Evolutionary conservation across 2,113 vertebrate species (phyloP).

Genomic region (Psittacula cyanocephala): DNA sequence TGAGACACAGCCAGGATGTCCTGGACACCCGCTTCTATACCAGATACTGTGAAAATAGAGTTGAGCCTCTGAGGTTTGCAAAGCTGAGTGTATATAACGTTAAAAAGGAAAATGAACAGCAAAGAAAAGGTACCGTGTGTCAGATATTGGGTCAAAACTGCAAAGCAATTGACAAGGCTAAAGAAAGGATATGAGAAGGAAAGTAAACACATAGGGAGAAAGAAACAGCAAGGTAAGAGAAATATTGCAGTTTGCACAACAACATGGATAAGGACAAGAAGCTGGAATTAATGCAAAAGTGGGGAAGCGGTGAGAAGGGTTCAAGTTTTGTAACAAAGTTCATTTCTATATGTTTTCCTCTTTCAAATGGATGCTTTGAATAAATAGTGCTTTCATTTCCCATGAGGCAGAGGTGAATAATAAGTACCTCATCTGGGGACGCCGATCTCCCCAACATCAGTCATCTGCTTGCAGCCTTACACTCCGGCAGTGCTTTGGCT

Average conservation of each 20-base stretch:
- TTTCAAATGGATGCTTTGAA: conserved; percentile 52
- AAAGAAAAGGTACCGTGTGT: neutral
- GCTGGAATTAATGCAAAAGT: neutral
- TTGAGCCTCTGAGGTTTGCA: neutral
- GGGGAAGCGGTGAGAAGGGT: neutral
- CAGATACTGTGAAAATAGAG: neutral
- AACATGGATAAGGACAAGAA: neutral
- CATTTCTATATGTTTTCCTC: conserved; percentile 55
- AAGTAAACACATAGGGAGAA: neutral
- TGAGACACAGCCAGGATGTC: neutral
- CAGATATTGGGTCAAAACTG: neutral
- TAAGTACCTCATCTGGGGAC: conserved; percentile 39
- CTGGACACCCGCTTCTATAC: neutral
- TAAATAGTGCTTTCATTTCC: conserved; percentile 58
- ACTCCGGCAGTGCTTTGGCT: conserved; percentile 72
- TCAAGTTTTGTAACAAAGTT: conserved; percentile 50
- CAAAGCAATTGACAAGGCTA: neutral
- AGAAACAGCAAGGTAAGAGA: neutral
- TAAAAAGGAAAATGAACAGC: neutral
- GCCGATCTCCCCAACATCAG: conserved; percentile 55
- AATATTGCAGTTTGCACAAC: neutral
- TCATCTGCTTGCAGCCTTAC: conserved; percentile 60
- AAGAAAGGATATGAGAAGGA: neutral
- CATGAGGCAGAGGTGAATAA: conserved; percentile 64
- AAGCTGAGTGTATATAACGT: neutral